phyloP scores from a whole-genome alignment of 2,888 invertebrate genomes.

The Metallyticus violacea region DNA sequence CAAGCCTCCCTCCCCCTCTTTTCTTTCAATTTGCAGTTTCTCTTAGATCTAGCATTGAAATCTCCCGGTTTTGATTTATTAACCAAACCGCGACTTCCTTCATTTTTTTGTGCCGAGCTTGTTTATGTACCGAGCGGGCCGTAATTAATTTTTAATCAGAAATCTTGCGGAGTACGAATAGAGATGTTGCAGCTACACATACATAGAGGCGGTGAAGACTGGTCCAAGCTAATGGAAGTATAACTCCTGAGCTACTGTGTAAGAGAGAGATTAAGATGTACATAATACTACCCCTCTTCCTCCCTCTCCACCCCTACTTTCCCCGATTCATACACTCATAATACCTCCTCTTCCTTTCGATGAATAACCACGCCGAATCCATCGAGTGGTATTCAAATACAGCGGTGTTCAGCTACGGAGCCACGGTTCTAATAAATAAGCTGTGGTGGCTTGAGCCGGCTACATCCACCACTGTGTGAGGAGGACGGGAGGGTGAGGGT shows the following conservation, averaged over 20 bases:
- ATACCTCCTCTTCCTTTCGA: too few relatives aligned
- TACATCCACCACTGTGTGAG: too few relatives aligned
- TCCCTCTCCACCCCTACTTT: too few relatives aligned
- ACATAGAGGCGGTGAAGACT: neutral
- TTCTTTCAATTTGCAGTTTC: neutral
- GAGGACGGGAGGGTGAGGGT: too few relatives aligned
- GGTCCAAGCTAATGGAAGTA: neutral
- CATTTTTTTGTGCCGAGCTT: neutral
- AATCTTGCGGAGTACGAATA: neutral
- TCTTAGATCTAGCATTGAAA: neutral
- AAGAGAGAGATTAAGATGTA: slow-evolving; percentile 11
- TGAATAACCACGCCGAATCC: neutral
- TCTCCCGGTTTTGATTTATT: neutral
- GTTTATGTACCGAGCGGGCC: neutral
- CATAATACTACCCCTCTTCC: neutral
- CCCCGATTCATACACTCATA: too few relatives aligned
- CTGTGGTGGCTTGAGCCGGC: neutral
- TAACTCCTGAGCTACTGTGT: neutral
- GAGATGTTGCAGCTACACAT: too few relatives aligned
- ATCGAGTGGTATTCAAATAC: slow-evolving; percentile 6
- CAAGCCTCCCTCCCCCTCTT: too few relatives aligned
- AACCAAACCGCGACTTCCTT: neutral
- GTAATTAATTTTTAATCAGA: slow-evolving; percentile 10
- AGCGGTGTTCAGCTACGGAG: neutral
- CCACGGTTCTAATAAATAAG: slow-evolving; percentile 7